Conservation (phyloP, 2,888 invertebrate species). For the Candidula unifasciata region DNA sequence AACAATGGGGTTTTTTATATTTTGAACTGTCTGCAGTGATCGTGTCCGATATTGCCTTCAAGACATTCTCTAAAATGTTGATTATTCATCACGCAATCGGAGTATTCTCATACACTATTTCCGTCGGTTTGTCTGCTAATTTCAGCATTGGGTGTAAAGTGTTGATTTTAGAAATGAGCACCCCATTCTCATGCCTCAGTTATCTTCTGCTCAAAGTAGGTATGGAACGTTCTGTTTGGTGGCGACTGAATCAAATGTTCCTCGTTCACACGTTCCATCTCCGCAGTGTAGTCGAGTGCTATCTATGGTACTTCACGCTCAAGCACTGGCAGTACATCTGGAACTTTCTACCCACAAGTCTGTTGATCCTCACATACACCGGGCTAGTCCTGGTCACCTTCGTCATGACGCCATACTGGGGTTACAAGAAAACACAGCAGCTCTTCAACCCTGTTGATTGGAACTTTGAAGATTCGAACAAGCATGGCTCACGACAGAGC, state of each 20-base stretch:
- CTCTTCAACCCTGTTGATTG: conserved; percentile 71
- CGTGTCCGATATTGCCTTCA: conserved; percentile 66
- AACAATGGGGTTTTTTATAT: conserved; percentile 68
- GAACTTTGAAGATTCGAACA: conserved; percentile 67
- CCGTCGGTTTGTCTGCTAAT: conserved; percentile 58
- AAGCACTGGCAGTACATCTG: conserved; percentile 66
- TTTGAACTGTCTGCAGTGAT: conserved; percentile 68
- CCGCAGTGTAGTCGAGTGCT: conserved; percentile 69
- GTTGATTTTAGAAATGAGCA: conserved; percentile 73
- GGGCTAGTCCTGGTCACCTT: conserved; percentile 66
- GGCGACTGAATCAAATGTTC: conserved; percentile 73
- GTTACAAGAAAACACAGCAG: conserved; percentile 73
- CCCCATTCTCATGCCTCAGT: conserved; percentile 72
- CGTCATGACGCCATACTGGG: conserved; percentile 75
- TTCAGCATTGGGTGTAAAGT: conserved; percentile 68
- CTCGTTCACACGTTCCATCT: conserved; percentile 73
- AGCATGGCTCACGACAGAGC: background rate
- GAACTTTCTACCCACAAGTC: conserved; percentile 62
- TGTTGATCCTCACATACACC: conserved; percentile 63
- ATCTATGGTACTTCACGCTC: conserved; percentile 68
- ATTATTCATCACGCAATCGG: conserved; percentile 71
- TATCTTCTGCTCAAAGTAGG: conserved; percentile 73
- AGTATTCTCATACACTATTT: conserved; percentile 60
- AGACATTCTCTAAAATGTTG: conserved; percentile 63
- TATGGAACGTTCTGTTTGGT: conserved; percentile 63